Evolutionary conservation across 2,888 invertebrate genomes (phyloP).

Genomic region (Sarcophaga caerulescens): DNA sequence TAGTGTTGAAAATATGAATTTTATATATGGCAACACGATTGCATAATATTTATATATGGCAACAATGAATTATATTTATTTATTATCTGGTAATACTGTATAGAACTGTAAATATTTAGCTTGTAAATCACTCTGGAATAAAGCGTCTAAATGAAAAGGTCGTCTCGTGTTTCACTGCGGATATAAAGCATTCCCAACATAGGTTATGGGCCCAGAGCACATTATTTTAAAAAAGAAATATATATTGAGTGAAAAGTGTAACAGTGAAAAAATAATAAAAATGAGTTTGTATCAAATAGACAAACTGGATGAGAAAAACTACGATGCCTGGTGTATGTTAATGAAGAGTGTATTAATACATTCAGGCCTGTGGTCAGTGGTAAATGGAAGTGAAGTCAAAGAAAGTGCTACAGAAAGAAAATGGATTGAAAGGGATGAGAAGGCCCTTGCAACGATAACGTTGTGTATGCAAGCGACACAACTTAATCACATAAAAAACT

Average conservation of each 20-base stretch:
- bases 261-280: background rate
- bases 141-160: no score
- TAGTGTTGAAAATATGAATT: no score
- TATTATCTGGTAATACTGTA: no score
- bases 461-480: constrained; percentile 50
- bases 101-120: no score
- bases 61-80: no score
- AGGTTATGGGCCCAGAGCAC: background rate
- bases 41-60: no score
- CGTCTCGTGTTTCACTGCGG: no score
- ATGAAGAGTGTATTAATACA: constrained; percentile 37
- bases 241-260: background rate
- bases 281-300: constrained; percentile 44
- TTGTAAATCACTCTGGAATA: no score
- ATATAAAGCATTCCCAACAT: background rate
- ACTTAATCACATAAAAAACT: constrained; percentile 55
- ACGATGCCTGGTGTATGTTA: constrained; percentile 31
- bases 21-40: no score
- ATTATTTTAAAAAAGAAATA: background rate
- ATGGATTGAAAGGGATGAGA: constrained; percentile 24
- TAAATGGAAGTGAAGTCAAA: no score
- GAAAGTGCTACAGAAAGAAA: constrained; percentile 1
- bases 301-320: constrained; percentile 37
- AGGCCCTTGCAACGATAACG: constrained; percentile 50
- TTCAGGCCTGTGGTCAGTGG: constrained; percentile 27